Evolutionary conservation across 2,113 vertebrate genomes (phyloP).

Genomic region (Pseudorectes ferrugineus): DNA sequence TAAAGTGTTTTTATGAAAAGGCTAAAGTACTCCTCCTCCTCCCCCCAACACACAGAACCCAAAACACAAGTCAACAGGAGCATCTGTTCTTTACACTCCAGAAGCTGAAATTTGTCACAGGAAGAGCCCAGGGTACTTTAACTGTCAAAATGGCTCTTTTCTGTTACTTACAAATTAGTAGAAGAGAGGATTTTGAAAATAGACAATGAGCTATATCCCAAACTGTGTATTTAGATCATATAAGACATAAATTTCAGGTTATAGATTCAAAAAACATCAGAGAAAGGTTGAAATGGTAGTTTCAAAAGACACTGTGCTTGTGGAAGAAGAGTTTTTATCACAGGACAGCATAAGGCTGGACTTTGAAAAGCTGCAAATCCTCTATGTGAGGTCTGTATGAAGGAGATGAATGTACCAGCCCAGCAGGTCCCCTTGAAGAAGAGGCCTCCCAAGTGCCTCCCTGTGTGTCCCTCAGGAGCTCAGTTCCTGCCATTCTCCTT

Average conservation of each 20-base stretch:
- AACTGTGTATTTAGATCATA: background rate
- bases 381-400: background rate
- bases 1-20: background rate
- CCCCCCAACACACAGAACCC: background rate
- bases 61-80: background rate
- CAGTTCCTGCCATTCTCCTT: background rate
- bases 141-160: background rate
- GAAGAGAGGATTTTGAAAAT: background rate
- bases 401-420: background rate
- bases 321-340: background rate
- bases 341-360: background rate
- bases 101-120: background rate
- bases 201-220: background rate
- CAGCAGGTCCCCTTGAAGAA: background rate
- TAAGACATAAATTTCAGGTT: background rate
- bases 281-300: background rate
- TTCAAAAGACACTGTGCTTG: background rate
- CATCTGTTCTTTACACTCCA: background rate
- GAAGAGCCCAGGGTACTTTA: background rate
- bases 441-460: background rate
- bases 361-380: background rate
- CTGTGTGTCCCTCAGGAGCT: background rate
- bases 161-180: background rate
- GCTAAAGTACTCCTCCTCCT: background rate
- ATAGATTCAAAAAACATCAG: background rate